These are phyloP conservation scores for Lates japonicus DNA, from an alignment of 2,797 vertebrate genomes.

Conservation along the genomic window DNA sequence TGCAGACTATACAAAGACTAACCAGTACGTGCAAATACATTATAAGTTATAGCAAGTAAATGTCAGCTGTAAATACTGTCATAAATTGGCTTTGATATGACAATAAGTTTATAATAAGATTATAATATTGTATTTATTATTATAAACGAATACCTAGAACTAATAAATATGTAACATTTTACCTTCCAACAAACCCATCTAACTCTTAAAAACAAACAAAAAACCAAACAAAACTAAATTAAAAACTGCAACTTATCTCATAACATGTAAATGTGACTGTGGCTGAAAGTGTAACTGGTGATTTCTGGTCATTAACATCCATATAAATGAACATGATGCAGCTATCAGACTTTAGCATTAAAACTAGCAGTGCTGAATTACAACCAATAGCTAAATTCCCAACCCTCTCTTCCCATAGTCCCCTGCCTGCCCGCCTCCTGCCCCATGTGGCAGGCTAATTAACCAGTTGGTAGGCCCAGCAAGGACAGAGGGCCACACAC, in stretches of 20 bases:
- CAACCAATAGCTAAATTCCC: constrained; percentile 33
- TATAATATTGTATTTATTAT: background rate
- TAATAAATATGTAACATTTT: background rate
- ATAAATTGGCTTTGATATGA: background rate
- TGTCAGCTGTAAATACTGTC: background rate
- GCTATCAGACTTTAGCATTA: constrained; percentile 25
- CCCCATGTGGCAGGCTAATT: constrained; percentile 62
- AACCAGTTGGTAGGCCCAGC: constrained; percentile 58
- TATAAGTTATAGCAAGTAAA: background rate
- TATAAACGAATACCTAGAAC: background rate
- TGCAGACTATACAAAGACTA: too few relatives aligned
- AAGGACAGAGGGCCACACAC: constrained; percentile 68
- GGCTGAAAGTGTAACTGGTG: background rate
- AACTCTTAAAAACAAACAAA: background rate
- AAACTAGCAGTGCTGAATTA: constrained; percentile 27
- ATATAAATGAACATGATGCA: background rate
- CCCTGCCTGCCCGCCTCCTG: constrained; percentile 12
- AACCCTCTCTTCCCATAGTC: constrained; percentile 36
- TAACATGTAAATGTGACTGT: background rate
- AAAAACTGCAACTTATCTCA: background rate
- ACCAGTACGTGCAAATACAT: background rate
- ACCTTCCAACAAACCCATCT: background rate
- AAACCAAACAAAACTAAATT: background rate
- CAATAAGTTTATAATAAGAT: background rate
- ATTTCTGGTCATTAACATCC: constrained; percentile 1